phyloP scores from a whole-genome alignment of 30 jellyfish, hydroid and myxozoan genomes.

The Chironex yamaguchii region DNA sequence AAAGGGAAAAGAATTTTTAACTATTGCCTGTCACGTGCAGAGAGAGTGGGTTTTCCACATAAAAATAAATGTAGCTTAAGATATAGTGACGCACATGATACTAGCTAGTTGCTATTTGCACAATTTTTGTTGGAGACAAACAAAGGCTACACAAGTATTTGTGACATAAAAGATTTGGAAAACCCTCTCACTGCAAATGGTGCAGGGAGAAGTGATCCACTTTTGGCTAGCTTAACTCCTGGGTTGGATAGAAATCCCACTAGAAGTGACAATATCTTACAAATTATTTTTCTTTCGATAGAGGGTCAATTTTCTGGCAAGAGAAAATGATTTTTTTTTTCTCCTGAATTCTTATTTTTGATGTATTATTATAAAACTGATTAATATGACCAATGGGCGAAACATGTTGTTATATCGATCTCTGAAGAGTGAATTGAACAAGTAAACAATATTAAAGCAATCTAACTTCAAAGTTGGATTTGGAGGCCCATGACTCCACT shows the following conservation, averaged over 20 bases:
- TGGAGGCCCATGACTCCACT: constrained; percentile 12
- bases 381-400: too few species aligned
- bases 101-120: too few species aligned
- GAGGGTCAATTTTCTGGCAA: neutral
- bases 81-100: too few species aligned
- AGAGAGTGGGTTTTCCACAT: too few species aligned
- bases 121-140: too few species aligned
- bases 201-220: constrained; percentile 20
- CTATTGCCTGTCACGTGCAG: neutral
- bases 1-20: neutral
- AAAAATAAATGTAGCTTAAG: too few species aligned
- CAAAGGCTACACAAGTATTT: too few species aligned
- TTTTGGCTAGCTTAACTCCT: neutral
- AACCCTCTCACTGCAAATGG: too few species aligned
- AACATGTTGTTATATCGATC: too few species aligned
- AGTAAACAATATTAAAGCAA: neutral
- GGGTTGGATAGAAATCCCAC: constrained; percentile 12
- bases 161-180: too few species aligned
- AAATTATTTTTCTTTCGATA: constrained; percentile 13
- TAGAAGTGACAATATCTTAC: constrained; percentile 6
- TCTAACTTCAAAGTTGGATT: constrained; percentile 13
- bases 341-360: too few species aligned
- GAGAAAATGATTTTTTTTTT: constrained; percentile 3
- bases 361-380: too few species aligned
- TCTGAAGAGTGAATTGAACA: neutral